These are phyloP conservation scores for Drosophila novamexicana DNA, from an alignment of 1,140 invertebrate genomes.

Conservation along the genomic window DNA sequence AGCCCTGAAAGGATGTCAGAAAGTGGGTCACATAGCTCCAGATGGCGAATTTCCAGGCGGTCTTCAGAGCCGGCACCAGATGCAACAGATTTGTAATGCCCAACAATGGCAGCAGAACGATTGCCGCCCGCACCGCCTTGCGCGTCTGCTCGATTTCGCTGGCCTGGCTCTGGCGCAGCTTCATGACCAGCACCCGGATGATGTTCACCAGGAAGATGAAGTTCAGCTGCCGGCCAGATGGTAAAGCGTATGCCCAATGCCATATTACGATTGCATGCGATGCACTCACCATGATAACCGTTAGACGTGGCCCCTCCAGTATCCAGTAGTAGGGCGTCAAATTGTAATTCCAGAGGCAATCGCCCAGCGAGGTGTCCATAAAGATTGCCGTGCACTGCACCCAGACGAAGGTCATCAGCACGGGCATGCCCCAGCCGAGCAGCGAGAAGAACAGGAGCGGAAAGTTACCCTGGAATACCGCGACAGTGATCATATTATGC, in stretches of 20 bases:
- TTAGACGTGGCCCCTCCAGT: conserved; percentile 92
- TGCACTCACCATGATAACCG: conserved; percentile 88
- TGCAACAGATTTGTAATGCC: conserved; percentile 92
- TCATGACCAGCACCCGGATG: conserved; percentile 92
- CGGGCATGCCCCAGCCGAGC: conserved; percentile 93
- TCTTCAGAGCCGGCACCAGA: conserved; percentile 88
- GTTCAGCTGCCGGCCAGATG: conserved; percentile 88
- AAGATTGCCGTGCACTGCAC: conserved; percentile 87
- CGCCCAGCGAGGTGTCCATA: conserved; percentile 83
- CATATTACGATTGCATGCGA: background rate
- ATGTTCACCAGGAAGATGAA: conserved; percentile 93
- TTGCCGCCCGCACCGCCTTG: conserved; percentile 91
- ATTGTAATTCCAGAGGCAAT: conserved; percentile 94
- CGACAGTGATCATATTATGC: conserved; percentile 93
- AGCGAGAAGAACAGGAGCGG: conserved; percentile 89
- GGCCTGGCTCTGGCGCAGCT: conserved; percentile 90
- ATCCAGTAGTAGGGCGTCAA: conserved; percentile 93
- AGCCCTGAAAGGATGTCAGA: conserved; percentile 93
- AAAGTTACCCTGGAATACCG: conserved; percentile 91
- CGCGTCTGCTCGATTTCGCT: conserved; percentile 92
- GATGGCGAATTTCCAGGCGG: conserved; percentile 89
- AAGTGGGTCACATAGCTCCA: conserved; percentile 94
- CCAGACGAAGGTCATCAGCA: conserved; percentile 90
- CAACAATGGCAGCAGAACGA: conserved; percentile 92
- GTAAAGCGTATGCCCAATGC: too few species aligned